Percentiles rank a stretch among this genome's conserved stretches.
These are phyloP conservation scores for Grammomys surdaster DNA, from an alignment of 2,113 vertebrate genomes.

Conservation along the genomic window DNA sequence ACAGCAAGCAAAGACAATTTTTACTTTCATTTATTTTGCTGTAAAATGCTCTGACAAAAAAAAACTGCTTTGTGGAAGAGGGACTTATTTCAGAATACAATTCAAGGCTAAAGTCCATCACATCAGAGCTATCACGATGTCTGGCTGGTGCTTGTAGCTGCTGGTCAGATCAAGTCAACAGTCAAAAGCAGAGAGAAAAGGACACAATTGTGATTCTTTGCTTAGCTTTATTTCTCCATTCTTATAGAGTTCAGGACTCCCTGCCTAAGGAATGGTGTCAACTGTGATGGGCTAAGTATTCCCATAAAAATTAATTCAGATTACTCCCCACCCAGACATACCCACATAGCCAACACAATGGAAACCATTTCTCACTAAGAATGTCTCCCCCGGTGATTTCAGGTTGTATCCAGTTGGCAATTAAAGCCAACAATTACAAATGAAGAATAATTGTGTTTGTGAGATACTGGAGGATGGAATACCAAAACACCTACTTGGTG, in stretches of 20 bases:
- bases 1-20: background rate
- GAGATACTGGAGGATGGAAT: background rate
- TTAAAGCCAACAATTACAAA: background rate
- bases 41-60: background rate
- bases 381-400: background rate
- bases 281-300: background rate
- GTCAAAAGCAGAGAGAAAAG: background rate
- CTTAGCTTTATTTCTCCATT: too few species aligned
- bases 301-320: background rate
- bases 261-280: background rate
- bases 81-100: background rate
- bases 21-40: background rate
- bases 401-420: background rate
- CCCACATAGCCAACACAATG: background rate
- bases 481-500: fast-evolving
- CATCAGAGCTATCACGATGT: too few species aligned
- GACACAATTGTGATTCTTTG: too few species aligned
- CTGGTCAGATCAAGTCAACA: background rate
- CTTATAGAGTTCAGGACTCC: too few species aligned
- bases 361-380: background rate
- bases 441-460: background rate
- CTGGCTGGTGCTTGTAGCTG: background rate
- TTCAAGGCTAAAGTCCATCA: background rate
- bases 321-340: too few species aligned
- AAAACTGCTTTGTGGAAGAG: too few species aligned